phyloP scores from a whole-genome alignment of 2,113 vertebrate genomes.

The Psilopogon haemacephalus region DNA sequence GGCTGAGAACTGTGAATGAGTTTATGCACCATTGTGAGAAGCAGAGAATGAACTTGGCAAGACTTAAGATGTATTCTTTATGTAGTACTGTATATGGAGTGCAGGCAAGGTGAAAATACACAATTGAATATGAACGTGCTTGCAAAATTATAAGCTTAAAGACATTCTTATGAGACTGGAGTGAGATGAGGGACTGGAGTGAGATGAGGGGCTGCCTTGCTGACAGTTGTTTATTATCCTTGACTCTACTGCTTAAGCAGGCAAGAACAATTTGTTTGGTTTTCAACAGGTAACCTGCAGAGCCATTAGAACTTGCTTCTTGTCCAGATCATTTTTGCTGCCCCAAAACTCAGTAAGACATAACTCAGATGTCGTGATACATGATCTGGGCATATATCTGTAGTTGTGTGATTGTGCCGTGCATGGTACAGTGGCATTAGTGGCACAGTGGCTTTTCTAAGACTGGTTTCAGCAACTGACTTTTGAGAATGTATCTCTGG shows the following conservation, averaged over 20 bases:
- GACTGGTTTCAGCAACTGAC: not conserved
- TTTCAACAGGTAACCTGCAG: not conserved
- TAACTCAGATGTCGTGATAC: not conserved
- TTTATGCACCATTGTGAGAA: not conserved
- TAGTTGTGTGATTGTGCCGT: no score
- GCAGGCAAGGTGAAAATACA: not conserved
- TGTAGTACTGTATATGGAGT: not conserved
- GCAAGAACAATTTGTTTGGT: not conserved
- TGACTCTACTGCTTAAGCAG: not conserved
- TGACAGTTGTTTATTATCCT: not conserved
- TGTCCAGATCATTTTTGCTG: not conserved
- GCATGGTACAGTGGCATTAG: not conserved
- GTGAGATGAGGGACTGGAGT: not conserved
- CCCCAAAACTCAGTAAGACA: not conserved
- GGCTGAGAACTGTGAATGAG: not conserved
- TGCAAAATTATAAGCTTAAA: not conserved
- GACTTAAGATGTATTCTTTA: not conserved
- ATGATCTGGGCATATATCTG: not conserved
- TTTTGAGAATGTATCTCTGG: fast-evolving
- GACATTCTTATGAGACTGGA: not conserved
- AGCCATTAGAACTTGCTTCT: not conserved
- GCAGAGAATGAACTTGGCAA: not conserved
- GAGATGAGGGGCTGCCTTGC: not conserved
- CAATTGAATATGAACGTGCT: not conserved
- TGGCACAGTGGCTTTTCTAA: not conserved